Evolutionary conservation across 2,888 invertebrate species (phyloP).

Genomic region (Luperina testacea): DNA sequence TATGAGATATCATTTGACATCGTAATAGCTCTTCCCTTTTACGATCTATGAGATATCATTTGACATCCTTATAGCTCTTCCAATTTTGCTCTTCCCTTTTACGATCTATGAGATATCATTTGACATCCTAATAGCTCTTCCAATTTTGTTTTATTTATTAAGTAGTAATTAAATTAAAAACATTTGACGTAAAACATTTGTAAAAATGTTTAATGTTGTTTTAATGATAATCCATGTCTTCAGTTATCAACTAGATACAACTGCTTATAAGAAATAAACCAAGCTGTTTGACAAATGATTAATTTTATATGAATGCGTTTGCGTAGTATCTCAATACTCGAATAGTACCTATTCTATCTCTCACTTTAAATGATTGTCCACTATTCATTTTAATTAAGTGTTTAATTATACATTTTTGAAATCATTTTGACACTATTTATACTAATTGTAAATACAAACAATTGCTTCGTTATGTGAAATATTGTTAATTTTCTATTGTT

Average conservation of each 20-base stretch:
- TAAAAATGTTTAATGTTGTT: conserved; percentile 25
- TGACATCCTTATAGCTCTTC: neutral
- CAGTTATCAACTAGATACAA: neutral
- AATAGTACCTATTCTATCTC: conserved; percentile 41
- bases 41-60: too few species aligned
- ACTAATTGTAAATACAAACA: neutral
- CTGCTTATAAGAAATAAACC: neutral
- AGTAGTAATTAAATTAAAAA: conserved; percentile 16
- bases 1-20: conserved; percentile 33
- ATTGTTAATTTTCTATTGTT: conserved; percentile 1
- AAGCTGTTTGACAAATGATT: neutral
- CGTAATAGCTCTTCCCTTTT: neutral
- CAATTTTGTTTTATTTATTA: conserved; percentile 21
- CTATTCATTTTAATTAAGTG: neutral
- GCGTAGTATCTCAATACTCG: neutral
- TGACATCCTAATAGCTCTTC: conserved; percentile 20
- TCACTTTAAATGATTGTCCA: neutral
- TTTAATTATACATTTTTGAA: neutral
- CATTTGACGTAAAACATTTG: too few species aligned
- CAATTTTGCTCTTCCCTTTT: conserved; percentile 17
- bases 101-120: conserved; percentile 27
- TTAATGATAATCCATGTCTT: conserved; percentile 10
- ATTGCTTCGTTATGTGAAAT: neutral
- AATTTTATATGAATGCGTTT: conserved; percentile 21
- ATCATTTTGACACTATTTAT: neutral